Conservation (phyloP, 2,113 vertebrate genomes). For the Zosterops pallidus region DNA sequence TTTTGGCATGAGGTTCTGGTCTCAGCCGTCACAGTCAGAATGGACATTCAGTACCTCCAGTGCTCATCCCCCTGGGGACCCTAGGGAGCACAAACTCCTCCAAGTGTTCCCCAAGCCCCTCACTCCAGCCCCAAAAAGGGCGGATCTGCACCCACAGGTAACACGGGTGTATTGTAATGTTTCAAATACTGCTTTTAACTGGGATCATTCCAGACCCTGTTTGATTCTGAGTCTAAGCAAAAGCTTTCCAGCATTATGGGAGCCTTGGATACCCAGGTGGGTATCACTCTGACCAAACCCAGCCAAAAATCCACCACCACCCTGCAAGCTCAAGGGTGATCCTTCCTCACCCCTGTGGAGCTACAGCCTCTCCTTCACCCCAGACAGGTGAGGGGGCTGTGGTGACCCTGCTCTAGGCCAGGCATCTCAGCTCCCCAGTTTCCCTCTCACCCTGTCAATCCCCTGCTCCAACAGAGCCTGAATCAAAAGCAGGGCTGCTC, state of each 20-base stretch:
- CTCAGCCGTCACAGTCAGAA: neutral
- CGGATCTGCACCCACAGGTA: neutral
- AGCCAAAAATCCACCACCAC: neutral
- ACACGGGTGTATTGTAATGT: accelerated
- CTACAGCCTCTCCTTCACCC: neutral
- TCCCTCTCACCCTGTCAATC: neutral
- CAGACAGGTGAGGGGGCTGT: too few relatives aligned
- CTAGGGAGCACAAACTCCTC: neutral
- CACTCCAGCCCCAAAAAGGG: neutral
- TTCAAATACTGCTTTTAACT: neutral
- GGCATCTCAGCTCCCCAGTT: accelerated
- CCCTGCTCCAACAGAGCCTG: neutral
- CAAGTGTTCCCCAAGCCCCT: neutral
- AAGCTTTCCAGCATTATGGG: accelerated
- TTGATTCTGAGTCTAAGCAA: neutral
- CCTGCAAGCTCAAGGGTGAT: neutral
- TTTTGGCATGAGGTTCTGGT: neutral
- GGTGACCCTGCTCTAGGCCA: neutral
- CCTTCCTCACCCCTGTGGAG: neutral
- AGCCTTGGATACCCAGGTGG: neutral
- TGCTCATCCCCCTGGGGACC: neutral
- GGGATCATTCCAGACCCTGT: neutral
- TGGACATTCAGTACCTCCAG: neutral
- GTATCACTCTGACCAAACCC: neutral
- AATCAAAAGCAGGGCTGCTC: neutral